Evolutionary conservation across 2,797 vertebrate genomes (phyloP).

Genomic region (Leontopithecus rosalia): DNA sequence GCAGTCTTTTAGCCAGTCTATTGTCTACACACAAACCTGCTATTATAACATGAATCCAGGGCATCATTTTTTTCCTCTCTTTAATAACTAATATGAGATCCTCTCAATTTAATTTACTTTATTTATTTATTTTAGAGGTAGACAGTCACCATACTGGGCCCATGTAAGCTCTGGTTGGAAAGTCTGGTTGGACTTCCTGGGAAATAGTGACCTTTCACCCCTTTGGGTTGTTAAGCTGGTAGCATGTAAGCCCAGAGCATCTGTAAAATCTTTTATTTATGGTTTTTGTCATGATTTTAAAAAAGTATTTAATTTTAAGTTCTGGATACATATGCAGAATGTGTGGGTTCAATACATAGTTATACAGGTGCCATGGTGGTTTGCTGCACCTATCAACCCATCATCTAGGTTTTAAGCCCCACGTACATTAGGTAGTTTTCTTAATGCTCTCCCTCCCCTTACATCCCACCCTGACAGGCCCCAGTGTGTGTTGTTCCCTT

Average conservation of each 20-base stretch:
- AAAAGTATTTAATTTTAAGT: not conserved
- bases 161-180: not conserved
- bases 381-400: too few relatives aligned
- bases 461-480: too few relatives aligned
- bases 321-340: not conserved
- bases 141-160: not conserved
- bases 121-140: not conserved
- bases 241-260: not conserved
- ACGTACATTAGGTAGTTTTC: too few relatives aligned
- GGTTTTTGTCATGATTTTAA: not conserved
- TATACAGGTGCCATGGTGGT: too few relatives aligned
- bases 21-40: not conserved
- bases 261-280: not conserved
- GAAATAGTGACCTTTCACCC: too few relatives aligned
- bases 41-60: not conserved
- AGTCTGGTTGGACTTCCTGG: not conserved
- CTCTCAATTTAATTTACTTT: not conserved
- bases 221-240: too few relatives aligned
- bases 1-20: not conserved
- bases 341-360: too few relatives aligned
- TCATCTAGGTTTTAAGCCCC: too few relatives aligned
- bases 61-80: not conserved
- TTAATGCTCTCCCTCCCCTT: too few relatives aligned
- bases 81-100: not conserved
- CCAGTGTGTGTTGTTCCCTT: too few relatives aligned